Evolutionary conservation across 2,888 invertebrate genomes (phyloP).

Genomic region (Aleiodes testaceus): DNA sequence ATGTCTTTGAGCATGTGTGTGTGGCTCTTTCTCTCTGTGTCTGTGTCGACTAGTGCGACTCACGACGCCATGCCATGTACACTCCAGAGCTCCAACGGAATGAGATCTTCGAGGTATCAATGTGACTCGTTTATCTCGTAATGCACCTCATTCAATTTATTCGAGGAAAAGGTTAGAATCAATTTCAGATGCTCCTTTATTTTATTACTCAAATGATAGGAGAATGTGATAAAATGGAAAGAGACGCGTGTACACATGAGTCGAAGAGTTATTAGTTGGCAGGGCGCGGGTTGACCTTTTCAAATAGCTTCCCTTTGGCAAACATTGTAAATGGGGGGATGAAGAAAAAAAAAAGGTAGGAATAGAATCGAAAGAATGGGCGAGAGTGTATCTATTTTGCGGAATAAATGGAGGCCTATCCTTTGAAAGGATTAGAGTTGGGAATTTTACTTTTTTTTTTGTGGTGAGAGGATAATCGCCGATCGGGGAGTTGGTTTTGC

Average conservation of each 20-base stretch:
- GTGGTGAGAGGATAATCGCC: background rate
- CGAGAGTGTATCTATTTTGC: conserved; percentile 7
- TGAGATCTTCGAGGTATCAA: conserved; percentile 22
- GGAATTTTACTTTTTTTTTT: background rate
- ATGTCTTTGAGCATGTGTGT: conserved; percentile 22
- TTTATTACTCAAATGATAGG: background rate
- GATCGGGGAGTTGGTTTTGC: background rate
- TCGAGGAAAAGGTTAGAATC: background rate
- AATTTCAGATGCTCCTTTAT: background rate
- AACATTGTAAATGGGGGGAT: conserved; percentile 8
- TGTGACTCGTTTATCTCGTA: background rate
- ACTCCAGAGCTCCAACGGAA: background rate
- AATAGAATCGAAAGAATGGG: conserved; percentile 3
- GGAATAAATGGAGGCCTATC: background rate
- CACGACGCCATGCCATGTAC: conserved; percentile 22
- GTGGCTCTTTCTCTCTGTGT: no score
- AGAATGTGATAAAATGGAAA: conserved; percentile 6
- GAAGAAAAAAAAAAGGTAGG: background rate
- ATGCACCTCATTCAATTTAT: no score
- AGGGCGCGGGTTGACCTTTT: conserved; percentile 33
- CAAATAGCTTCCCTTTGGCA: conserved; percentile 7
- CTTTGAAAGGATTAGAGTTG: conserved; percentile 29
- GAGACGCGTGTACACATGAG: background rate
- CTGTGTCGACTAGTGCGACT: background rate
- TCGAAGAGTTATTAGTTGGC: conserved; percentile 23